Evolutionary conservation across 2,113 vertebrate species (phyloP), one percentile per base, ranked within the genome.

Genomic region (Andinoacara biseriatus): DNA sequence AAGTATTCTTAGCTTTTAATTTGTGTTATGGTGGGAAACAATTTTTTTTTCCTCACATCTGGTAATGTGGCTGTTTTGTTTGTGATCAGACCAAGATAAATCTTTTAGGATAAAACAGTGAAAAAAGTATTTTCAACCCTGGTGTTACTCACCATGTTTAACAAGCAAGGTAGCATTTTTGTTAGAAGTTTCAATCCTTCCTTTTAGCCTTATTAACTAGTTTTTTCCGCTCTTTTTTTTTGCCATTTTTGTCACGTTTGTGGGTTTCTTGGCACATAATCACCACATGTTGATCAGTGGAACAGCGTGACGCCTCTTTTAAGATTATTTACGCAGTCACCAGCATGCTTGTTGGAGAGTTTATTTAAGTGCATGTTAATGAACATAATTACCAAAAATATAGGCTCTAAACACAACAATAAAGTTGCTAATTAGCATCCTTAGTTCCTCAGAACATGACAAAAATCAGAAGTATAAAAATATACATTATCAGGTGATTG

Each of bases 361-460:
- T 69, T 69, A 69, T 69, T 69, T 69, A 69, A 69, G 9, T 49
- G 67, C 46, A 72, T 54, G 17, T 9, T 31, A 52, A 72, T 72
- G 46, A 72, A 72, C 26, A 72, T 52, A 24, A 72, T 31, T 52
- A 52, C 17, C 26, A 31, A 31, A 72, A 72, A 72, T 52, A 52
- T 7, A 31, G 10, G 17, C 52, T n/a, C 18, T 46, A 72, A 69
- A 52, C 17, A 29, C 5, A 31, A 52, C 5, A 52, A 18, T 72
- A 52, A 52, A 52, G 65, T 49, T 49, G 46, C 46, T 67, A 69
- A 72, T 52, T 10, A 20, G 31, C 46, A n/a, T 72, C 20, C 49
- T 8, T 52, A 52, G 10, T 54, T 10, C 20, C 52, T 31, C 20
- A 17, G 24, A 20, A 72, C 5, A 4, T 72, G 52, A 31, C 46